These are phyloP conservation scores for Amazona ochrocephala DNA, from an alignment of 2,797 vertebrate genomes.

Conservation along the genomic window DNA sequence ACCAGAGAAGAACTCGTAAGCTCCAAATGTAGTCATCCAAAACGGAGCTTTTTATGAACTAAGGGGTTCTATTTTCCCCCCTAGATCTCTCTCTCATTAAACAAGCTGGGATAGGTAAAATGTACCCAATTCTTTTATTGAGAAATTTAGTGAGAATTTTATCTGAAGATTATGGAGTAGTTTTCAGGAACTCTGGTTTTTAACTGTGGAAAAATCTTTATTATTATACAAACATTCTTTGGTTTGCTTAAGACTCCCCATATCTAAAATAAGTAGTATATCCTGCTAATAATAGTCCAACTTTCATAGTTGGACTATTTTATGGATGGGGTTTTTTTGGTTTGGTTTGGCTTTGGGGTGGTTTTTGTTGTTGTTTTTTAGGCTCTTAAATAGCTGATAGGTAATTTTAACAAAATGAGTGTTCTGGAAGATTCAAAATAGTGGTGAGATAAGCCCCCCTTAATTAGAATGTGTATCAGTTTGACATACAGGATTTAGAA, in stretches of 20 bases:
- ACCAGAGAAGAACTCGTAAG: background rate
- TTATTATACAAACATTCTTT: background rate
- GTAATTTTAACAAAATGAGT: background rate
- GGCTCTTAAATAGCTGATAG: background rate
- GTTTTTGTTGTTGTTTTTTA: background rate
- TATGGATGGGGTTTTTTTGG: background rate
- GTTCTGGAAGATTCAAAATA: background rate
- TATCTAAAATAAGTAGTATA: background rate
- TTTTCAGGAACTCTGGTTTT: background rate
- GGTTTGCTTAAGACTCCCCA: background rate
- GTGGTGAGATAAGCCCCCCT: background rate
- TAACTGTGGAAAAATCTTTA: background rate
- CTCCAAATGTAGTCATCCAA: background rate
- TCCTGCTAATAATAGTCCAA: background rate
- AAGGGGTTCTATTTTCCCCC: accelerated
- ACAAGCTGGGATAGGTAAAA: background rate
- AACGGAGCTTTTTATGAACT: background rate
- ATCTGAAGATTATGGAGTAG: background rate
- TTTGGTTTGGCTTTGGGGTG: background rate
- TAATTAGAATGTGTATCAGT: background rate
- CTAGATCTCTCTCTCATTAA: background rate
- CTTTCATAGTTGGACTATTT: background rate
- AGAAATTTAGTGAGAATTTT: background rate
- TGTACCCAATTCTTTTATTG: background rate
- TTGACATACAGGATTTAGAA: background rate